Evolutionary conservation across 1,140 invertebrate genomes (phyloP).

Genomic region (Gryllus bimaculatus): DNA sequence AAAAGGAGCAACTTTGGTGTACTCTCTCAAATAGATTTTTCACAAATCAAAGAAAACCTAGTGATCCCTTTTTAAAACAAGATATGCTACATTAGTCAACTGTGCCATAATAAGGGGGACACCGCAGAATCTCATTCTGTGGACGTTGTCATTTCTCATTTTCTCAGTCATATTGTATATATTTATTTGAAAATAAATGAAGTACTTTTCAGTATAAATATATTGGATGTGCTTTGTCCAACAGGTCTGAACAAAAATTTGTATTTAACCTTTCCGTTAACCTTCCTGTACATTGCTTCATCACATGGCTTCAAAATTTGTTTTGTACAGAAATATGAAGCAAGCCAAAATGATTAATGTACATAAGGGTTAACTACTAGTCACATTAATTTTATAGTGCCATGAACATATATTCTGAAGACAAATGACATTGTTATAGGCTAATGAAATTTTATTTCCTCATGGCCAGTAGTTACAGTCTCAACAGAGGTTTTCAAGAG

Average conservation of each 20-base stretch:
- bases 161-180: slow-evolving; percentile 1
- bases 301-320: not conserved
- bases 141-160: slow-evolving; percentile 8
- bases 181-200: not conserved
- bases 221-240: not conserved
- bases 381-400: not conserved
- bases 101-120: slow-evolving; percentile 13
- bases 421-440: slow-evolving; percentile 5
- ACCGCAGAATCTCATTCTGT: slow-evolving; percentile 12
- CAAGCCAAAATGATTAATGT: not conserved
- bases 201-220: not conserved
- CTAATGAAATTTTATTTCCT: not conserved
- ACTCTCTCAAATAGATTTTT: slow-evolving; percentile 20
- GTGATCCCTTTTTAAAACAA: slow-evolving; percentile 19
- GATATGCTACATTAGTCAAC: slow-evolving; percentile 16
- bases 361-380: not conserved
- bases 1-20: slow-evolving; percentile 19
- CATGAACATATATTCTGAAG: not conserved
- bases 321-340: not conserved
- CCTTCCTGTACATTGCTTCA: not conserved
- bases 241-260: not conserved
- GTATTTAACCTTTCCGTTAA: not conserved
- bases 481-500: not conserved
- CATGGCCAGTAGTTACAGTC: not conserved
- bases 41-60: slow-evolving; percentile 19